A percentile compares a stretch with the other conserved stretches of the same genome.
These are phyloP conservation scores for Troides oblongomaculatus DNA, from an alignment of 2,888 invertebrate species.

Conservation along the genomic window DNA sequence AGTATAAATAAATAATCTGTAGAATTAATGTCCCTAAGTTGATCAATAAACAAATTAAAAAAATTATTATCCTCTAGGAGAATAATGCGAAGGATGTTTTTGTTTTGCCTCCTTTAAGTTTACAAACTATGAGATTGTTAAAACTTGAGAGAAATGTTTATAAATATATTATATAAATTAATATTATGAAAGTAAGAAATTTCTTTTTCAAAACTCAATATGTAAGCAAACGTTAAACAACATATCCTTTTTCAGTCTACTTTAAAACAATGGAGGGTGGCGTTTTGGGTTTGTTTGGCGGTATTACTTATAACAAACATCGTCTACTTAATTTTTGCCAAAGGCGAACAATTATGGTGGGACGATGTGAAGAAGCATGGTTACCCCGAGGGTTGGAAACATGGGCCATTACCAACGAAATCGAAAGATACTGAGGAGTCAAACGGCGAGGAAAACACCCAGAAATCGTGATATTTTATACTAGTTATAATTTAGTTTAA, in stretches of 20 bases:
- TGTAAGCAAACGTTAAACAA: neutral
- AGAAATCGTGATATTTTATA: slow-evolving; percentile 38
- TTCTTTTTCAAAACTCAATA: neutral
- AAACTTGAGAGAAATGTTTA: too few species aligned
- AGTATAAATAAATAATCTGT: slow-evolving; percentile 41
- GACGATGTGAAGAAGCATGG: slow-evolving; percentile 81
- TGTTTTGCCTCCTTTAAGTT: too few species aligned
- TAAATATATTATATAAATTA: too few species aligned
- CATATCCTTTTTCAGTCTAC: slow-evolving; percentile 70
- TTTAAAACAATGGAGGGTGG: slow-evolving; percentile 85
- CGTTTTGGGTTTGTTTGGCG: slow-evolving; percentile 89
- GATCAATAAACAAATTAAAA: too few species aligned
- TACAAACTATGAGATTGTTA: too few species aligned
- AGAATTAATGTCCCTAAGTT: too few species aligned
- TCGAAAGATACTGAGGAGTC: slow-evolving; percentile 51
- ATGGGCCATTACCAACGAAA: slow-evolving; percentile 58
- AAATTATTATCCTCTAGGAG: too few species aligned
- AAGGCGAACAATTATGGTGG: slow-evolving; percentile 88
- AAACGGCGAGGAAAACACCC: slow-evolving; percentile 40
- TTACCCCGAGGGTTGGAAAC: slow-evolving; percentile 65
- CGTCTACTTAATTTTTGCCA: slow-evolving; percentile 84
- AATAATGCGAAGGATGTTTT: too few species aligned
- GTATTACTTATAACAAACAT: slow-evolving; percentile 84
- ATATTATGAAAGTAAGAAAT: too few species aligned
- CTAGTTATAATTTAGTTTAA: neutral